Evolutionary conservation across 2,888 invertebrate genomes (phyloP), one percentile per base, ranked within the genome.

Genomic region (Craniophora ligustri): DNA sequence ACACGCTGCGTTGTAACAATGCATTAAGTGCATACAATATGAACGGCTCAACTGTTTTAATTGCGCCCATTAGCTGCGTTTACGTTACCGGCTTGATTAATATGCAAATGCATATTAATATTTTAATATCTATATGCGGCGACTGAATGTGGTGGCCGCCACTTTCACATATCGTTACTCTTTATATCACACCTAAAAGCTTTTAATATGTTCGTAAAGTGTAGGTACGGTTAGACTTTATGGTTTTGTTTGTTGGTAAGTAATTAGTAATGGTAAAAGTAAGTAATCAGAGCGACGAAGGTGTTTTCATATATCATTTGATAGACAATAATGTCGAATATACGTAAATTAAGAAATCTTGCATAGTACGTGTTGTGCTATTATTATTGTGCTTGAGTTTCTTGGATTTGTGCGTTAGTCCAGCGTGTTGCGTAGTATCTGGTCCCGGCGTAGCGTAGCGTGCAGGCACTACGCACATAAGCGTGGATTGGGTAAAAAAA

Each of bases 31-130:
- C 78, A 79, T 75, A 81, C 82, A 80, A 81, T 86, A 84, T 81
- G 84, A 82, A 81, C 82, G 72, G 81, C 82, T 86, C 75, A 78
- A 82, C 82, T 75, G 82, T 86, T 87, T 82, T 86, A 86, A 86
- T 84, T 81, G 84, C 79, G 34, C 60, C 79, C 81, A 87, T 87
- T 88, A 87, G 75, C 71, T 79, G 73, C 83, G 78, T 84, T 86
- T 85, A 83, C 78, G 83, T 77, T 82, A 76, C 80, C 82, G 74
- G 65, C 74, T 81, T 83, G 79, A 87, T 87, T 86, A 86, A 87
- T 81, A 88, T 88, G 86, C 74, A 81, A 87, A 86, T 84, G 67
- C 58, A 74, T 75, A 82, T 82, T 80, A 79, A 83, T 86, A 81
- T 80, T 85, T 82, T 82, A 82, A 83, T 83, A 79, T 81, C 74